Base-by-base conservation (phyloP, 2,113 vertebrate genomes). In the Cisticola juncidis region DNA sequence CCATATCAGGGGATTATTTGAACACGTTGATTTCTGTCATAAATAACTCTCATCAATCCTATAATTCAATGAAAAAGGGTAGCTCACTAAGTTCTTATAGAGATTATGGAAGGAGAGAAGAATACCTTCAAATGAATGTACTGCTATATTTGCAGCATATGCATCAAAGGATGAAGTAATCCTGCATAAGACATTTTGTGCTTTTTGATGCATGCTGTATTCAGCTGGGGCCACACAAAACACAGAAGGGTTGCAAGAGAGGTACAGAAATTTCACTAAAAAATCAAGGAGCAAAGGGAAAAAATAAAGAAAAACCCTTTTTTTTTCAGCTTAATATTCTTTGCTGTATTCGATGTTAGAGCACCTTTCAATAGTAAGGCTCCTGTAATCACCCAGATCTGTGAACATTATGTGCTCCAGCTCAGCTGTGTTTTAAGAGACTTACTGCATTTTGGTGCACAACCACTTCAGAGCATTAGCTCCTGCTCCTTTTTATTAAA, bases 241-340 rank as follows among this genome's bases (percentile, higher is more conserved):
- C 23, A 68, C 65, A 65, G 20, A 74, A 79, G 23, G 5, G 4
- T 38, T 96, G n/a, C 20, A 85, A 44, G 17, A 56, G 6, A 72
- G 16, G 10, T 21, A 72, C 22, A 82, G 36, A 72, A 88, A 53
- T 11, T 25, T 1, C 17, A 57, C 51, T 45, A 3, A 29, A 80
- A 88, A 80, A 29, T 6, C 4, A 54, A 35, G 1, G 20, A 10
- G 0, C 13, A 40, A 66, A 7, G 3, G 21, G 13, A 45, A 56
- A 7, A 33, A 28, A n/a, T n/a, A 60, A 13, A 2, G 45, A 14
- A n/a, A 9, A 0, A 1, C 9, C 23, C 24, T 16, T 5, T 2
- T 65, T 86, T 66, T 86, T 68, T 36, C n/a, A 65, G 47, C 21
- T 85, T 69, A 79, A 54, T 22, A 58, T 74, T 61, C 50, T 66